phyloP scores from a whole-genome alignment of 2,113 vertebrate species.

The Blennius ocellaris region DNA sequence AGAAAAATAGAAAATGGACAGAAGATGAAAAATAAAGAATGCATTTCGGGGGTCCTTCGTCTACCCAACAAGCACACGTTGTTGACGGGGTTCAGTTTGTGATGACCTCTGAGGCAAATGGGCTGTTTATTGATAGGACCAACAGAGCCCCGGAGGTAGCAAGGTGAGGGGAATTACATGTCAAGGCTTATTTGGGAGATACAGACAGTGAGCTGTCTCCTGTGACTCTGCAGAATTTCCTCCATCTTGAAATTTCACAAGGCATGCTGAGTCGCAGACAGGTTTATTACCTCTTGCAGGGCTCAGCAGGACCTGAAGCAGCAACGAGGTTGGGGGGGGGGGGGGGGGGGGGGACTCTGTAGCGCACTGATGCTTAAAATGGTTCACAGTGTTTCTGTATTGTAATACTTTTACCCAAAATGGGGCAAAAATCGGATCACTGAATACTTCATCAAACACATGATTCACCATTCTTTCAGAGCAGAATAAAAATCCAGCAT shows the following conservation, averaged over 20 bases:
- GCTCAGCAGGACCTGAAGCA: slow-evolving; percentile 33
- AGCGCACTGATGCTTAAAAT: slow-evolving; percentile 11
- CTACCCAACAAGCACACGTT: slow-evolving; percentile 17
- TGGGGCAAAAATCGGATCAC: slow-evolving; percentile 33
- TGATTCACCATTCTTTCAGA: slow-evolving; percentile 12
- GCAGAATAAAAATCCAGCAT: background rate
- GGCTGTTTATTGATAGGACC: slow-evolving; percentile 54
- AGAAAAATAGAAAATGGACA: background rate
- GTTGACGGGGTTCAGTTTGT: slow-evolving; percentile 25
- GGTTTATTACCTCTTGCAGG: slow-evolving; percentile 51
- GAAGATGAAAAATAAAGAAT: background rate
- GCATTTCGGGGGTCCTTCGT: background rate
- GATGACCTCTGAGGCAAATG: slow-evolving; percentile 55
- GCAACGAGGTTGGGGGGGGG: background rate
- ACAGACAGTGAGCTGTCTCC: slow-evolving; percentile 43
- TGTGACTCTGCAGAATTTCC: slow-evolving; percentile 52
- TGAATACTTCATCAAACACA: slow-evolving; percentile 63
- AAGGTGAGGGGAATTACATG: slow-evolving; percentile 71
- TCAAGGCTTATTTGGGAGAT: slow-evolving; percentile 64
- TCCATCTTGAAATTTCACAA: slow-evolving; percentile 31
- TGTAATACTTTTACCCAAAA: slow-evolving; percentile 25
- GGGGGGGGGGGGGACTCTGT: background rate
- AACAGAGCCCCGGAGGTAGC: slow-evolving; percentile 44
- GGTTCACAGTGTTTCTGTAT: slow-evolving; percentile 17
- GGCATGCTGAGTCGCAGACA: slow-evolving; percentile 26